These are phyloP conservation scores for Tenualosa thibaudeaui DNA, from an alignment of 2,797 vertebrate species.

Conservation along the genomic window DNA sequence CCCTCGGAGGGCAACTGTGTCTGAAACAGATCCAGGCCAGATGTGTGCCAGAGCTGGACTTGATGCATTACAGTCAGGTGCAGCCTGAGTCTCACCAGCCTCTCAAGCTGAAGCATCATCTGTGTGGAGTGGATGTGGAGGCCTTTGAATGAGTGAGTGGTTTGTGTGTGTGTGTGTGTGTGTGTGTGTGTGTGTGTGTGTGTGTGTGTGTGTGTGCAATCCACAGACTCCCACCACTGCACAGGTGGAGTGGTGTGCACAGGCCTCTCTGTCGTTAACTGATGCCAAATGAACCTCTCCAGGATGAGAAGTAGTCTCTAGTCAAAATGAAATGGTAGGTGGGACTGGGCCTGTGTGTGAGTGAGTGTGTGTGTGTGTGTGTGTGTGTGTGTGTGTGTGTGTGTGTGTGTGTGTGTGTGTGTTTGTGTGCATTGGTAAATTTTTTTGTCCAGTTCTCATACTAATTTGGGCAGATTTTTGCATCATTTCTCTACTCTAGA, in stretches of 20 bases:
- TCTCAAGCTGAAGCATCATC: not conserved
- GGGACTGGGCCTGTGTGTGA: not conserved
- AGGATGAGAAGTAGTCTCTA: not conserved
- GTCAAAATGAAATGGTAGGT: not conserved
- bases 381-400: not conserved
- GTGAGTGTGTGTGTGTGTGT: not conserved
- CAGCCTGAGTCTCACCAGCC: not conserved
- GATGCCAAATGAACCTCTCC: slow-evolving; percentile 7
- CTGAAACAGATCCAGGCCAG: too few species aligned
- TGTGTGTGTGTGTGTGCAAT: not conserved
- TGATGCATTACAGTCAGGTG: not conserved
- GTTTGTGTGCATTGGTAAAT: not conserved
- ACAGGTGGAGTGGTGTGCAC: slow-evolving; percentile 1
- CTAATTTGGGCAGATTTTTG: slow-evolving; percentile 23
- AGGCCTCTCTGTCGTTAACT: not conserved
- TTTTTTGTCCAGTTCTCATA: not conserved
- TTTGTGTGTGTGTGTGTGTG: not conserved
- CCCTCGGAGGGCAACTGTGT: too few species aligned
- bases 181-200: not conserved
- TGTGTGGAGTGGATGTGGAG: slow-evolving; percentile 20
- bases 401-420: not conserved
- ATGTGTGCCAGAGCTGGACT: too few species aligned
- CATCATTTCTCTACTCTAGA: slow-evolving; percentile 21
- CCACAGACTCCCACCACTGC: not conserved
- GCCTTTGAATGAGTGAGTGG: not conserved